Percentiles rank a stretch among this genome's conserved stretches.
phyloP scores from a whole-genome alignment of 1,140 invertebrate species.

The Battus philenor region DNA sequence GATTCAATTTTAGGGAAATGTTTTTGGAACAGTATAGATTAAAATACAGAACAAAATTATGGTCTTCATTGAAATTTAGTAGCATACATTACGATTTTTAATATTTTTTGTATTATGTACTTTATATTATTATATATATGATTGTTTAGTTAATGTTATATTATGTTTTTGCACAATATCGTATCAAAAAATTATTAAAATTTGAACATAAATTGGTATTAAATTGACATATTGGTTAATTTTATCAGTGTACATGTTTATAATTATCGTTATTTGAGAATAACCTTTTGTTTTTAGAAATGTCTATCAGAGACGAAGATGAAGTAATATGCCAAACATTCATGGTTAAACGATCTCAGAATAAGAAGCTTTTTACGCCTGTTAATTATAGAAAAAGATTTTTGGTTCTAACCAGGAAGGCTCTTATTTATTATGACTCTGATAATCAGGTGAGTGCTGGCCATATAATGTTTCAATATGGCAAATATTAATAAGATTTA shows the following conservation, averaged over 20 bases:
- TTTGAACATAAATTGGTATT: slow-evolving; percentile 3
- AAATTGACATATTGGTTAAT: not conserved
- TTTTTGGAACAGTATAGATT: too few species aligned
- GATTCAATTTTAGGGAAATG: too few species aligned
- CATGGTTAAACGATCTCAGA: slow-evolving; percentile 91
- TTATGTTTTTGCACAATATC: not conserved
- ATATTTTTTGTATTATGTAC: not conserved
- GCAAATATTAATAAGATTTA: too few species aligned
- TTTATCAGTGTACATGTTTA: too few species aligned
- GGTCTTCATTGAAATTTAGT: too few species aligned
- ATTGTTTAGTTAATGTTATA: not conserved
- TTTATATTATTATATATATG: not conserved
- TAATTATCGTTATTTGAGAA: not conserved
- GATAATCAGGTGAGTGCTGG: slow-evolving; percentile 81
- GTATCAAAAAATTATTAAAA: not conserved
- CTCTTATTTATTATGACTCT: slow-evolving; percentile 88
- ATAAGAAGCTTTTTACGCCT: slow-evolving; percentile 89
- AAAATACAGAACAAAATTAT: too few species aligned
- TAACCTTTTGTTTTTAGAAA: slow-evolving; percentile 24
- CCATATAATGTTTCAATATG: too few species aligned
- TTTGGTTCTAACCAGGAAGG: slow-evolving; percentile 85
- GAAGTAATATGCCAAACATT: slow-evolving; percentile 80
- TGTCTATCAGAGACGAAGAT: slow-evolving; percentile 73
- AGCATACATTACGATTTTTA: too few species aligned
- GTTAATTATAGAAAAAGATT: slow-evolving; percentile 91